Conservation (phyloP, 2,888 invertebrate genomes). For the Hoplodrina ambigua region DNA sequence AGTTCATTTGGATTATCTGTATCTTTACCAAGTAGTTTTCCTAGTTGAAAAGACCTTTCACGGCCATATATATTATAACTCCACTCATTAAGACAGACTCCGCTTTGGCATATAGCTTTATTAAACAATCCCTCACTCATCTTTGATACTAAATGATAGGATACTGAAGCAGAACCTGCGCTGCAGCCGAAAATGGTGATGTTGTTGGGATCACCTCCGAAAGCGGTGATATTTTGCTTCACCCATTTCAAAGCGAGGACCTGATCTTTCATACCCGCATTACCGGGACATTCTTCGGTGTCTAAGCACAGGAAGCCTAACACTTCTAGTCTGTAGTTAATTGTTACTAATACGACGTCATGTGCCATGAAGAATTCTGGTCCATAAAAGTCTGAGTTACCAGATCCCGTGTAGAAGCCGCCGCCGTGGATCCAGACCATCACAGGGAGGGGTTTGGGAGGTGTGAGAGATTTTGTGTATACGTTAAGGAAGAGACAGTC, state of each 20-base stretch:
- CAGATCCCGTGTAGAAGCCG: slow-evolving; percentile 87
- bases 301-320: slow-evolving; percentile 86
- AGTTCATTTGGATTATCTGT: slow-evolving; percentile 81
- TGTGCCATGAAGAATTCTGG: slow-evolving; percentile 86
- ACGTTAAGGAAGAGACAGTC: slow-evolving; percentile 93
- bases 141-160: slow-evolving; percentile 82
- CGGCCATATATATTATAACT: slow-evolving; percentile 78
- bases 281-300: slow-evolving; percentile 85
- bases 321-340: slow-evolving; percentile 88
- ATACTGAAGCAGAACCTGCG: slow-evolving; percentile 83
- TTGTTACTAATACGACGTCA: slow-evolving; percentile 83
- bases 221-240: slow-evolving; percentile 81
- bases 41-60: slow-evolving; percentile 84
- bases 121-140: slow-evolving; percentile 84
- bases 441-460: slow-evolving; percentile 75
- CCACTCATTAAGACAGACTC: slow-evolving; percentile 87
- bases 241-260: slow-evolving; percentile 88
- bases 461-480: slow-evolving; percentile 84
- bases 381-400: slow-evolving; percentile 86
- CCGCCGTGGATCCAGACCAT: slow-evolving; percentile 89
- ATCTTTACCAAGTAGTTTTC: slow-evolving; percentile 81
- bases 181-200: slow-evolving; percentile 88
- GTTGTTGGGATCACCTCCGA: slow-evolving; percentile 84
- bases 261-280: slow-evolving; percentile 88
- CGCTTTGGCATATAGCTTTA: slow-evolving; percentile 89